Evolutionary conservation across 2,888 invertebrate species (phyloP).

Genomic region (Eilema griseolum): DNA sequence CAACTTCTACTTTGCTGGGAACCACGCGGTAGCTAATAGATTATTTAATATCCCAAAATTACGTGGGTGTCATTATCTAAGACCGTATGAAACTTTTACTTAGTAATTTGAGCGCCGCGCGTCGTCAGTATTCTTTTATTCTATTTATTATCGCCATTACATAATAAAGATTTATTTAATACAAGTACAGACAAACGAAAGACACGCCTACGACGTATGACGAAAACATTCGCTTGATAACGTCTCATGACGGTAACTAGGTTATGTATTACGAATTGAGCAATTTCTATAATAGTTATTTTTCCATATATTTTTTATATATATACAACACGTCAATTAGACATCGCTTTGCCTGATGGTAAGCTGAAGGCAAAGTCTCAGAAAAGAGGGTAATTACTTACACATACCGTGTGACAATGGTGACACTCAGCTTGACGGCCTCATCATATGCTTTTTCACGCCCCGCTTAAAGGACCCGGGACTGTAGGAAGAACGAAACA

Average conservation of each 20-base stretch:
- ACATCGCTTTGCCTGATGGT: too few species aligned
- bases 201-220: conserved; percentile 4
- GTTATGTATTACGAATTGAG: neutral
- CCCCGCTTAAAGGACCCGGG: too few species aligned
- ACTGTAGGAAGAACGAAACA: too few species aligned
- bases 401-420: too few species aligned
- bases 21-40: too few species aligned
- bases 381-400: too few species aligned
- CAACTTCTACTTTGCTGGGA: too few species aligned
- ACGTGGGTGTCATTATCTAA: neutral
- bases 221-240: conserved; percentile 2
- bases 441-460: too few species aligned
- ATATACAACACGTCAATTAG: too few species aligned
- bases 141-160: neutral
- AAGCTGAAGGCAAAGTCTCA: too few species aligned
- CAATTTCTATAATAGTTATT: neutral
- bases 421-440: too few species aligned
- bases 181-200: neutral
- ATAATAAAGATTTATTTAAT: neutral
- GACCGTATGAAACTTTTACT: neutral
- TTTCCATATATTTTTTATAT: neutral
- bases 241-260: neutral
- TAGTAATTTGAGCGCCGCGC: neutral
- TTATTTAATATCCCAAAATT: neutral
- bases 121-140: neutral